Percentiles rank a stretch among this genome's conserved stretches.
Conservation (phyloP, 2,888 invertebrate species). For the Drosophila greeni region DNA sequence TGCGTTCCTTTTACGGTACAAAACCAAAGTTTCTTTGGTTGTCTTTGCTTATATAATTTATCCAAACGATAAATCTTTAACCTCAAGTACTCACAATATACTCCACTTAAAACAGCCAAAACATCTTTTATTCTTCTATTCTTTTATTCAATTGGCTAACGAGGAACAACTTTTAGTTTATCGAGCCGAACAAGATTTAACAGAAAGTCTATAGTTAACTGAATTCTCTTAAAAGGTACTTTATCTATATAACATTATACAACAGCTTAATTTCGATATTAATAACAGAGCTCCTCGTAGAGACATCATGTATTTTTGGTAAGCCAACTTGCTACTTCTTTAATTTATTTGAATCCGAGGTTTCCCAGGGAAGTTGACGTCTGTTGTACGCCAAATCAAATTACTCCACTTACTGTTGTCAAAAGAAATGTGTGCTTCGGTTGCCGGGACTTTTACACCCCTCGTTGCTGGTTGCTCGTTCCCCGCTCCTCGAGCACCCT, state of each 20-base stretch:
- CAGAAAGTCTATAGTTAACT: background rate
- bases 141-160: too few relatives aligned
- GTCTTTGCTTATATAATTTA: too few relatives aligned
- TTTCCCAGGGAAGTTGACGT: slow-evolving; percentile 7
- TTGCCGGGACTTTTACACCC: background rate
- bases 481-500: background rate
- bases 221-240: background rate
- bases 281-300: background rate
- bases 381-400: slow-evolving; percentile 6
- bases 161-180: too few relatives aligned
- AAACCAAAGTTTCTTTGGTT: background rate
- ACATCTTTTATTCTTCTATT: too few relatives aligned
- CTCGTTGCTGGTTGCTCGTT: background rate
- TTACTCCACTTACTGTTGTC: slow-evolving; percentile 18
- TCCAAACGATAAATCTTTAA: too few relatives aligned
- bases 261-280: background rate
- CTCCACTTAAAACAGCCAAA: too few relatives aligned
- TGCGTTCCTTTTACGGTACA: background rate
- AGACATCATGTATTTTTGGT: background rate
- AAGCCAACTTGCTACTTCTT: slow-evolving; percentile 1
- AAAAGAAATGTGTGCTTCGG: slow-evolving; percentile 9
- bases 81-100: too few relatives aligned
- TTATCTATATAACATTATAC: background rate
- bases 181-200: background rate
- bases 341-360: slow-evolving; percentile 6